Evolutionary conservation across 2,113 vertebrate genomes (phyloP), one percentile per base, ranked within the genome.

Genomic region (Sebastes schlegelii): DNA sequence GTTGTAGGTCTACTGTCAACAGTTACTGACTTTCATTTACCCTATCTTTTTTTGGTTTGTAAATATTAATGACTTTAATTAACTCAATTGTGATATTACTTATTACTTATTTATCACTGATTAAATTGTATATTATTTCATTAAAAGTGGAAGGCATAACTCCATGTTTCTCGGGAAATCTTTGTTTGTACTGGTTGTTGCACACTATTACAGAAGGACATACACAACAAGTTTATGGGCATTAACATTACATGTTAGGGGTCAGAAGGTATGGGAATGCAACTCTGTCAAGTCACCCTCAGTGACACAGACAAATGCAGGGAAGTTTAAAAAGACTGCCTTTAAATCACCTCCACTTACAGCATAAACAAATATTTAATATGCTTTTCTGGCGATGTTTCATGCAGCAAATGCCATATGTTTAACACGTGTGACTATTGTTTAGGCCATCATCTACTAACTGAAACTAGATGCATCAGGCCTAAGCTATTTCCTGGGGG

Each of bases 231-330:
- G 34, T 52, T 67, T 21, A 71, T 74, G 14, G 19, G 51, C 57
- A 87, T 87, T 26, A 72, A 80, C 82, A 87, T 87, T 34, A 34
- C 77, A 89, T 71, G 61, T 62, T 48, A 12, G 4, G 14, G n/a
- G 62, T 72, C 54, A 57, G 48, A 40, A 23, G 40, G 34, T 61
- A 80, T 62, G 23, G 52, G 66, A 82, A 64, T 13, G 23, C 11
- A 46, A 40, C 26, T 69, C 19, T 70, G 77, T 88, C n/a, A 86
- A 80, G 64, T 12, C 57, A 46, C 49, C 60, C 0, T 26, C 60
- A 73, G 51, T 21, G 19, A 63, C 34, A 46, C 72, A 55, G 42
- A 11, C 17, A 46, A 54, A 43, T 26, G 19, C 73, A 89, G 85
- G 34, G 79, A 91, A 83, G 72, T 75, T 62, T 14, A 12, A 34